Base-by-base conservation (phyloP, 2,797 vertebrate genomes). In the Toxotes lorentzi region DNA sequence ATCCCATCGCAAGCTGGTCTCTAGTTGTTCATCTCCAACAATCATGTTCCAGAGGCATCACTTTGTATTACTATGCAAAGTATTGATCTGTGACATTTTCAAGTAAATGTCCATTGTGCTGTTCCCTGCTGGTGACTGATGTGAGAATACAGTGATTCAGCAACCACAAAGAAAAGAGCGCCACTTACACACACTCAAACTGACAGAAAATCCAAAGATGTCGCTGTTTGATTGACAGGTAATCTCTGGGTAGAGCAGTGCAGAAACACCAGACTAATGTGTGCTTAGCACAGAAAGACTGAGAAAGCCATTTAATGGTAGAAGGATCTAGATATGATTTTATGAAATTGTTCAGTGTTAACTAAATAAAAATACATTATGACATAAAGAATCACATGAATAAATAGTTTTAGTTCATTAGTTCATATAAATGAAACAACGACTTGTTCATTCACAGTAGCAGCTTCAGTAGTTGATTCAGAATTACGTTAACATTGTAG, bases 41-140 rank as follows among this genome's bases (percentile, higher is more conserved):
- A 45, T 50, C 17, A 23, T 35, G 3, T 51, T 38, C 32, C 35
- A 53, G 23, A 23, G 48, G 30, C 3, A n/a, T 40, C 14, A 9
- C 21, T 13, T 40, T 51, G 6, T 50, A 8, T 64, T 57, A 61
- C 34, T 35, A 32, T 47, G 16, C 7, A 17, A 34, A 54, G 9
- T 73, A 64, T 69, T 53, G 59, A 76, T 72, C 35, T 4, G 3
- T 60, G 48, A 71, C 40, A 73, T 69, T 69, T 53, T 40, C 41
- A 69, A 63, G 45, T 12, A 63, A 40, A 60, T 35, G 64, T 68
- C n/a, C 8, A 10, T 54, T 21, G 50, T 69, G 23, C 38, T 8
- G 4, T 54, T 43, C 19, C n/a, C 34, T 53, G 34, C 38, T 7
- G 0, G 38, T 47, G 16, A 63, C 27, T 61, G 48, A 40, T 35